phyloP scores from a whole-genome alignment of 2,888 invertebrate genomes.

The Theretra japonica region DNA sequence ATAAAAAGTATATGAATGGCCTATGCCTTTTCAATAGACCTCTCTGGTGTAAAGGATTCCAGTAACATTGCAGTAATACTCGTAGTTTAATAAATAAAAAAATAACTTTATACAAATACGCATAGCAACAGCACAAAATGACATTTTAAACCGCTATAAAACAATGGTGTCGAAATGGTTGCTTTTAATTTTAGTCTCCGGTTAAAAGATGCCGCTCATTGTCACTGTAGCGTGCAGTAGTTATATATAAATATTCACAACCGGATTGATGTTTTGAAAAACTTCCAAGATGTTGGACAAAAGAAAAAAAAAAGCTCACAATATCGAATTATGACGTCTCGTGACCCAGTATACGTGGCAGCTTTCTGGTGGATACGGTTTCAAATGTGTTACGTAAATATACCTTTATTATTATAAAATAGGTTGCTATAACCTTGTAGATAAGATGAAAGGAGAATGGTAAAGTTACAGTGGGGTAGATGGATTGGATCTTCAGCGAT shows the following conservation, averaged over 20 bases:
- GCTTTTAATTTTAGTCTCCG: constrained; percentile 39
- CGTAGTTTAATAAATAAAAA: too few species aligned
- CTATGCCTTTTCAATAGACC: too few species aligned
- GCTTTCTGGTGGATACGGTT: not conserved
- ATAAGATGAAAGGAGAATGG: too few species aligned
- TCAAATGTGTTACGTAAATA: not conserved
- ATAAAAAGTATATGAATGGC: too few species aligned
- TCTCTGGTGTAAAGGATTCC: too few species aligned
- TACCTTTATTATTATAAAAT: too few species aligned
- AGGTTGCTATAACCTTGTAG: too few species aligned
- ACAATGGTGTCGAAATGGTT: constrained; percentile 30
- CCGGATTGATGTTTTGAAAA: constrained; percentile 53
- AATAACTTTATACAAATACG: too few species aligned
- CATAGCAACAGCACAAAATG: not conserved
- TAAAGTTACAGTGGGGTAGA: too few species aligned
- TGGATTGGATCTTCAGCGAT: too few species aligned
- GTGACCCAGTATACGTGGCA: not conserved
- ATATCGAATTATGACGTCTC: not conserved
- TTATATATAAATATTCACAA: constrained; percentile 45
- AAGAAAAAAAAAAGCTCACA: constrained; percentile 2
- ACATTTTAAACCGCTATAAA: not conserved
- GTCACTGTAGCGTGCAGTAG: constrained; percentile 15
- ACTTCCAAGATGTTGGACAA: constrained; percentile 47
- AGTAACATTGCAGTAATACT: too few species aligned
- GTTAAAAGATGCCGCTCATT: constrained; percentile 24